phyloP scores from a whole-genome alignment of 2,888 invertebrate genomes.

The Busseola fusca region DNA sequence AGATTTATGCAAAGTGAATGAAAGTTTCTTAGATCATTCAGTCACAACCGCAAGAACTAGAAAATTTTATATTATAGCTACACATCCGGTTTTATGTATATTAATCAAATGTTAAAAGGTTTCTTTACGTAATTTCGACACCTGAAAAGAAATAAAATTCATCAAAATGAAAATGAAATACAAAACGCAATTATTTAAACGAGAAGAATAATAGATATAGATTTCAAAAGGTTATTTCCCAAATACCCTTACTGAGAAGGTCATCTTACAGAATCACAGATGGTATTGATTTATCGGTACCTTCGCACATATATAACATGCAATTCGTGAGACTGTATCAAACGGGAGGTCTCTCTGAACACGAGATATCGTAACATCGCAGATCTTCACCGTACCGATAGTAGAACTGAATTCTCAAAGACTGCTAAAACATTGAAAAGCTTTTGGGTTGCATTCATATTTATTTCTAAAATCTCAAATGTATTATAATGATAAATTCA shows the following conservation, averaged over 20 bases:
- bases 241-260: conserved; percentile 40
- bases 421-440: conserved; percentile 9
- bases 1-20: conserved; percentile 9
- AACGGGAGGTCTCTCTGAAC: conserved; percentile 53
- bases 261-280: conserved; percentile 43
- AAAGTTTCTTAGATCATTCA: conserved; percentile 13
- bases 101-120: conserved; percentile 22
- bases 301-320: conserved; percentile 55
- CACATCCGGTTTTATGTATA: conserved; percentile 15
- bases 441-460: not conserved
- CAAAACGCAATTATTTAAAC: not conserved
- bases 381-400: conserved; percentile 37
- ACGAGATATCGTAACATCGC: conserved; percentile 50
- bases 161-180: not conserved
- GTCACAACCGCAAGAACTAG: conserved; percentile 17
- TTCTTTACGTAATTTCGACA: conserved; percentile 1
- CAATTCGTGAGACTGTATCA: conserved; percentile 60
- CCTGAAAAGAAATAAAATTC: not conserved
- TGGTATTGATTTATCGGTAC: conserved; percentile 53
- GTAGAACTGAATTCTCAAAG: conserved; percentile 18
- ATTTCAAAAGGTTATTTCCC: conserved; percentile 28
- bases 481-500: not conserved
- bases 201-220: conserved; percentile 11
- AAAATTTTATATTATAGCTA: not conserved
- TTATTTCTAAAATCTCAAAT: not conserved